A percentile compares a stretch with the other conserved stretches of the same genome.
Evolutionary conservation across 1,140 invertebrate species (phyloP).

Genomic region (Habropoda laboriosa): DNA sequence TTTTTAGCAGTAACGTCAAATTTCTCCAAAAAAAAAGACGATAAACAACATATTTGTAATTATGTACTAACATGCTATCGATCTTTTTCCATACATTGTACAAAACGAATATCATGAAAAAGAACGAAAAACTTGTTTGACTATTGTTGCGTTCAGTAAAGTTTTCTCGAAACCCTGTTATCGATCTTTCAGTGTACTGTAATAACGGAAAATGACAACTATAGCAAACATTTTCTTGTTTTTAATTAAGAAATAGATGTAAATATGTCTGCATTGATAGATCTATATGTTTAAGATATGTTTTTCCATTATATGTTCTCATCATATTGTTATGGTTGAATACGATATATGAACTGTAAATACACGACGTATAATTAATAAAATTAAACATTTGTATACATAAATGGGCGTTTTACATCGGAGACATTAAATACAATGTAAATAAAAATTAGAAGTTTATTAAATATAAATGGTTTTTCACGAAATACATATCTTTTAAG

Average conservation of each 20-base stretch:
- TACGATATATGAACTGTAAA: slow-evolving; percentile 2
- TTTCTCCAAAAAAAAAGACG: neutral
- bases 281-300: slow-evolving; percentile 1
- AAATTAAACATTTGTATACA: slow-evolving; percentile 30
- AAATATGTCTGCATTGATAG: neutral
- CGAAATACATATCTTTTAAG: neutral
- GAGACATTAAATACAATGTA: slow-evolving; percentile 8
- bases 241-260: neutral
- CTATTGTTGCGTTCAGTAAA: too few species aligned
- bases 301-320: neutral
- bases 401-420: slow-evolving; percentile 12
- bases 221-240: neutral
- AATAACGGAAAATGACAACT: neutral
- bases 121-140: too few species aligned
- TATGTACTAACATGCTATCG: neutral
- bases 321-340: neutral
- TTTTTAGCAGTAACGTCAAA: neutral
- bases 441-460: slow-evolving; percentile 33
- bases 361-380: slow-evolving; percentile 18
- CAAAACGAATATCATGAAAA: neutral
- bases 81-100: neutral
- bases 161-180: neutral
- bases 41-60: neutral
- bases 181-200: neutral
- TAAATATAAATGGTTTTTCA: slow-evolving; percentile 4